Evolutionary conservation across 2,888 invertebrate genomes (phyloP).

Genomic region (Trissonchulus latispiculum): DNA sequence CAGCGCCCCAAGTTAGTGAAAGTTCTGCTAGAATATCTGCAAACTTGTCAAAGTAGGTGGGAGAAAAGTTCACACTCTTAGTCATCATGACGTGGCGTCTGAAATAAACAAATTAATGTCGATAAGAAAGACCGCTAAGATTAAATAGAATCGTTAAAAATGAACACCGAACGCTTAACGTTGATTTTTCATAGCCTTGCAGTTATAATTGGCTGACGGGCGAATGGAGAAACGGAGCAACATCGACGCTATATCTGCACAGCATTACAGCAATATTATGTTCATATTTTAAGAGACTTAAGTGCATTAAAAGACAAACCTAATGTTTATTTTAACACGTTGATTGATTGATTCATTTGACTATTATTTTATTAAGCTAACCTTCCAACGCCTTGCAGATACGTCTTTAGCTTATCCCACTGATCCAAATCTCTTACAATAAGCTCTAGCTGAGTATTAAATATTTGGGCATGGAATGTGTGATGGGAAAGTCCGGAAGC

Average conservation of each 20-base stretch:
- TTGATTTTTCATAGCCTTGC: no score
- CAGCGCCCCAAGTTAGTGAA: background rate
- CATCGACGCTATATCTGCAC: no score
- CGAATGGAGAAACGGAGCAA: no score
- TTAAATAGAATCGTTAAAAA: no score
- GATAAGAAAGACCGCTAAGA: background rate
- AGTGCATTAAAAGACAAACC: no score
- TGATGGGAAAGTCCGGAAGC: background rate
- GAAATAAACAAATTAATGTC: background rate
- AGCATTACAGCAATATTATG: background rate
- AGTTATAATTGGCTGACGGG: no score
- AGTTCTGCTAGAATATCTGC: background rate
- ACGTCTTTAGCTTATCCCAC: background rate
- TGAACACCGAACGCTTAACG: no score
- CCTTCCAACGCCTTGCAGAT: background rate
- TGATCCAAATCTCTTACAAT: background rate
- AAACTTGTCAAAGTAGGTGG: background rate
- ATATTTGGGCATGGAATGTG: background rate
- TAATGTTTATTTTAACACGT: background rate
- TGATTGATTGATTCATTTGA: background rate
- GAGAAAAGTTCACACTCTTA: background rate
- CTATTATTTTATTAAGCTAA: background rate
- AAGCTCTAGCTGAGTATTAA: background rate
- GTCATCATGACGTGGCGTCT: background rate
- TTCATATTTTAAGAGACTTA: background rate